A percentile compares a stretch with the other conserved stretches of the same genome.
These are phyloP conservation scores for Esox niger DNA, from an alignment of 2,113 vertebrate genomes.

Conservation along the genomic window DNA sequence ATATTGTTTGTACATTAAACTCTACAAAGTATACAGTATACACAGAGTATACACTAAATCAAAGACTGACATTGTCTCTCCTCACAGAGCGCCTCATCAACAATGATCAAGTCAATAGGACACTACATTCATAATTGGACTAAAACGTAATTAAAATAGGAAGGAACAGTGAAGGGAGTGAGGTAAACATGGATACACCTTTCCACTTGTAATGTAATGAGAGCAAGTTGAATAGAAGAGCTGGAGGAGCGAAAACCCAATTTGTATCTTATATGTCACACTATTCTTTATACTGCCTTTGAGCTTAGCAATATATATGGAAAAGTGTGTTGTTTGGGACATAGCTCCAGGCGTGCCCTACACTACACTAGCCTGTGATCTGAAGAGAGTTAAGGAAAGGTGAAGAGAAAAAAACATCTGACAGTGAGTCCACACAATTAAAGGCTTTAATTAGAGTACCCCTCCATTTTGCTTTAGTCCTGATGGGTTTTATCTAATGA, in stretches of 20 bases:
- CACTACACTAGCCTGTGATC: not conserved
- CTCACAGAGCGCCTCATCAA: slow-evolving; percentile 54
- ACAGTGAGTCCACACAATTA: slow-evolving; percentile 98
- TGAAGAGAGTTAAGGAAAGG: slow-evolving; percentile 7
- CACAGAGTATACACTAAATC: no score
- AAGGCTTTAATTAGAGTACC: slow-evolving; percentile 99
- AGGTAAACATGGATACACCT: slow-evolving; percentile 62
- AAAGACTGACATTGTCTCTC: slow-evolving; percentile 46
- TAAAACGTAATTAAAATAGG: slow-evolving; percentile 72
- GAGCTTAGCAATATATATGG: no score
- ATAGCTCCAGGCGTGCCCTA: no score
- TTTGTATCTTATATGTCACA: slow-evolving; percentile 17
- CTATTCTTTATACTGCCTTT: no score
- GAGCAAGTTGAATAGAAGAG: slow-evolving; percentile 62
- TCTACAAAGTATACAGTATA: no score
- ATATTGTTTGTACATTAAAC: no score
- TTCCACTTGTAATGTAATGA: slow-evolving; percentile 79
- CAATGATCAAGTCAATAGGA: slow-evolving; percentile 69
- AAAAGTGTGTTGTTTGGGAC: no score
- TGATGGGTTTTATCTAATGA: slow-evolving; percentile 99
- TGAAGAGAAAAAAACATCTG: slow-evolving; percentile 83
- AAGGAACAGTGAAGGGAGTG: slow-evolving; percentile 31
- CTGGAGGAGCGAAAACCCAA: slow-evolving; percentile 63
- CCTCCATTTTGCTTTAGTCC: slow-evolving; percentile 98
- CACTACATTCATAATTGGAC: slow-evolving; percentile 66